Percentiles rank a stretch among this genome's conserved stretches.
Conservation (phyloP, 2,113 vertebrate species). For the Leuciscus idus region DNA sequence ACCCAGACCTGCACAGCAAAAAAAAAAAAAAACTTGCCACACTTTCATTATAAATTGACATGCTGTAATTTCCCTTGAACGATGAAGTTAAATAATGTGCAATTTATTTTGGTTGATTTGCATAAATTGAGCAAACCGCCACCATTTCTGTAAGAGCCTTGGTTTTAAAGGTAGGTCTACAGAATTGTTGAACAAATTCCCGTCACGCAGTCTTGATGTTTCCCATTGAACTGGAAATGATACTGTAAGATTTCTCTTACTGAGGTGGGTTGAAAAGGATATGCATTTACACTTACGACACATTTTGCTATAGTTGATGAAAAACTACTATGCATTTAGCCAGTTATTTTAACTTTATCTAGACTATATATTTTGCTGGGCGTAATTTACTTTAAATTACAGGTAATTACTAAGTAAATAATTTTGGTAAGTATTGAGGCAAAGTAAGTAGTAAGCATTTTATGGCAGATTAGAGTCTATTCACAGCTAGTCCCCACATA, state of each 20-base stretch:
- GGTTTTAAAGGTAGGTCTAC: neutral
- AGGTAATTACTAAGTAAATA: neutral
- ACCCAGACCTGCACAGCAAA: conserved; percentile 38
- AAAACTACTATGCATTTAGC: neutral
- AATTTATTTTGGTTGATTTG: conserved; percentile 45
- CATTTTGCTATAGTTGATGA: conserved; percentile 4
- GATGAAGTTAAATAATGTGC: conserved; percentile 36
- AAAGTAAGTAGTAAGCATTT: neutral
- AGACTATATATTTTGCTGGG: neutral
- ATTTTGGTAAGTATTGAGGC: too few relatives aligned
- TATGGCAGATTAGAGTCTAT: conserved; percentile 4
- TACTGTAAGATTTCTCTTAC: neutral
- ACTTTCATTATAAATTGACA: conserved; percentile 38
- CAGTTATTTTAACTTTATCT: neutral
- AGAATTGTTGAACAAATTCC: conserved; percentile 15
- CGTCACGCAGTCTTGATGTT: conserved; percentile 1
- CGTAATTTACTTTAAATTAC: conserved; percentile 4
- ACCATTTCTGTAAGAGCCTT: conserved; percentile 9
- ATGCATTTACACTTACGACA: neutral
- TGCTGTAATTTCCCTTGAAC: conserved; percentile 53
- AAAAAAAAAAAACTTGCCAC: neutral
- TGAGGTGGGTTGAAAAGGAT: neutral
- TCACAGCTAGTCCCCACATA: conserved; percentile 16
- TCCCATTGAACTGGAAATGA: neutral
- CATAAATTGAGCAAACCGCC: conserved; percentile 48